phyloP scores from a whole-genome alignment of 1,140 invertebrate genomes.

The Brachionus plicatilis region DNA sequence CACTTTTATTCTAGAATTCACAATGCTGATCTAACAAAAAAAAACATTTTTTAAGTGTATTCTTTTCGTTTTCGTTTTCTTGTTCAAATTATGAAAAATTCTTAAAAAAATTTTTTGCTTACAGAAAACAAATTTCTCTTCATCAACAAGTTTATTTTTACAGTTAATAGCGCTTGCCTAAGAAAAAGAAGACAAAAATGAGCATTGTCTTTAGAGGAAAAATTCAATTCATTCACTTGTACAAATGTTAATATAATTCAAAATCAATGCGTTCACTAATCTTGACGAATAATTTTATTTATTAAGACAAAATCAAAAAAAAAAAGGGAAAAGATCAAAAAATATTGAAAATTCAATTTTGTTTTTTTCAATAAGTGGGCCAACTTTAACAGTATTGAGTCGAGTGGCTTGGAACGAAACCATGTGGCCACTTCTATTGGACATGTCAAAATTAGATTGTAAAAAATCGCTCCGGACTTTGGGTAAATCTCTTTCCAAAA shows the following conservation, averaged over 20 bases:
- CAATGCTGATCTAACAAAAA: too few species aligned
- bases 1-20: too few species aligned
- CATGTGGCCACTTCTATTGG: conserved; percentile 68
- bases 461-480: conserved; percentile 74
- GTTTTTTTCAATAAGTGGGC: neutral
- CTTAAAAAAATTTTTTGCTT: too few species aligned
- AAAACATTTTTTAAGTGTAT: too few species aligned
- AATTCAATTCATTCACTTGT: neutral
- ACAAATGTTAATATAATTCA: neutral
- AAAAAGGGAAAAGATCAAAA: neutral
- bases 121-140: too few species aligned
- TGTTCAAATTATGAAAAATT: too few species aligned
- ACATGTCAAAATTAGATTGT: conserved; percentile 76
- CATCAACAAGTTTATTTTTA: neutral
- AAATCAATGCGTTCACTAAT: neutral
- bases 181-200: neutral
- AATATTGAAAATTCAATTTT: neutral
- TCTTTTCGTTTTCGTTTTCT: too few species aligned
- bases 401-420: conserved; percentile 42
- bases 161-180: neutral
- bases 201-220: neutral
- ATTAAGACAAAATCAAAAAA: neutral
- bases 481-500: conserved; percentile 48
- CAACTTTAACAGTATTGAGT: neutral
- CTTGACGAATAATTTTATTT: neutral